A percentile compares a stretch with the other conserved stretches of the same genome.
Evolutionary conservation across 1,140 invertebrate genomes (phyloP).

Genomic region (Drosophila erecta): DNA sequence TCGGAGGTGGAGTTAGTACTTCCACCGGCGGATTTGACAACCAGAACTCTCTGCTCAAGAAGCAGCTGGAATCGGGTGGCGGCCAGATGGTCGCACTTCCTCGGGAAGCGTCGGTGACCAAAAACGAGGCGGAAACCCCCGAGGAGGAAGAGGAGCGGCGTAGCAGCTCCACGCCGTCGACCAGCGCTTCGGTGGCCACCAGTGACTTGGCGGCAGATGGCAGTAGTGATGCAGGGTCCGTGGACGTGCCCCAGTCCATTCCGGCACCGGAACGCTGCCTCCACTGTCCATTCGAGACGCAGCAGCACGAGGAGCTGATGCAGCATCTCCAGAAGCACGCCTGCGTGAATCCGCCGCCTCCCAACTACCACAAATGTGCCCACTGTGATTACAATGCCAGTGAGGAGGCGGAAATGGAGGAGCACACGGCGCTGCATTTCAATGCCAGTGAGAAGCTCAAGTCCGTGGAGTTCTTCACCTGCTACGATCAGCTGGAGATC

Average conservation of each 20-base stretch:
- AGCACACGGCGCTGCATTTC: conserved; percentile 79
- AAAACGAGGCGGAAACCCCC: conserved; percentile 9
- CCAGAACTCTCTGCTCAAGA: conserved; percentile 73
- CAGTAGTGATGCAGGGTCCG: conserved; percentile 67
- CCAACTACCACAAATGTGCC: conserved; percentile 90
- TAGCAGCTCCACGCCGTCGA: conserved; percentile 68
- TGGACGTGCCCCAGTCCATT: conserved; percentile 85
- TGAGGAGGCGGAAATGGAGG: conserved; percentile 59
- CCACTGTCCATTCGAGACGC: conserved; percentile 85
- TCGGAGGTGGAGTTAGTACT: conserved; percentile 44
- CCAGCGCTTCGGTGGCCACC: conserved; percentile 70
- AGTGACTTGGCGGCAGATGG: conserved; percentile 70
- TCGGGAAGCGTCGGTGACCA: conserved; percentile 17
- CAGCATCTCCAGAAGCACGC: conserved; percentile 88
- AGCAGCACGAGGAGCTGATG: conserved; percentile 52
- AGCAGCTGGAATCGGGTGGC: conserved; percentile 72
- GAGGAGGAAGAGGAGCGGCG: conserved; percentile 58
- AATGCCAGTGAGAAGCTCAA: conserved; percentile 76
- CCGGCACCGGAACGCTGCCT: conserved; percentile 88
- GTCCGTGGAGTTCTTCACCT: conserved; percentile 74
- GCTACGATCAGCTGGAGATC: conserved; percentile 79
- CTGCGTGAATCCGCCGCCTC: conserved; percentile 88
- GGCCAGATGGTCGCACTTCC: conserved; percentile 21
- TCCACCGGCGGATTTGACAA: conserved; percentile 54
- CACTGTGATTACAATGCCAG: conserved; percentile 92